Evolutionary conservation across 2,797 vertebrate genomes (phyloP).

Genomic region (Phataginus tricuspis): DNA sequence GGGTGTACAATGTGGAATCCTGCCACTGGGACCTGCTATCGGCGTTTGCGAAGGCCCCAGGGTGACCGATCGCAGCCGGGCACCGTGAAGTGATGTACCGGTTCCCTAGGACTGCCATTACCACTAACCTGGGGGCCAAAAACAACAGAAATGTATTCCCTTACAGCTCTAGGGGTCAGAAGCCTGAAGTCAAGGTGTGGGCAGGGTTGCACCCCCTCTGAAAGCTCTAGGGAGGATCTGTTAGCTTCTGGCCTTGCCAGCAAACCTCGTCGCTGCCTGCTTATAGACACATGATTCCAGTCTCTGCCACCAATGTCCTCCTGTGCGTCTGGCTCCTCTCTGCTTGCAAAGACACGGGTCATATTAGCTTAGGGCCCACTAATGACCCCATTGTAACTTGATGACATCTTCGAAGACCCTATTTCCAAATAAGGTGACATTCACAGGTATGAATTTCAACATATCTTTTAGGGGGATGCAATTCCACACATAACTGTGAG

Average conservation of each 20-base stretch:
- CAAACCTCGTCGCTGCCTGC: not conserved
- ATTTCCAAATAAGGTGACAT: not conserved
- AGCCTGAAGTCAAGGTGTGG: not conserved
- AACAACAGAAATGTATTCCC: not conserved
- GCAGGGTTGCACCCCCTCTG: rapidly evolving
- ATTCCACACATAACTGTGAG: not conserved
- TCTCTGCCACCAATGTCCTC: not conserved
- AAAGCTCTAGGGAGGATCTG: not conserved
- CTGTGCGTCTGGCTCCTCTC: not conserved
- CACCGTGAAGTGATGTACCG: rapidly evolving
- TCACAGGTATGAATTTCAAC: not conserved
- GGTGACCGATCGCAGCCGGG: not conserved
- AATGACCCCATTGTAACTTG: not conserved
- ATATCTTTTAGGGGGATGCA: not conserved
- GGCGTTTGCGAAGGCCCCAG: not conserved
- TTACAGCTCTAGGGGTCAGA: not conserved
- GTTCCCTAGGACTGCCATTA: no score
- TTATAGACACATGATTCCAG: rapidly evolving
- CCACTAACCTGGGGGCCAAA: not conserved
- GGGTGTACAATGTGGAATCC: rapidly evolving
- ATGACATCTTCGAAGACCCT: not conserved
- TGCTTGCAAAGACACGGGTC: not conserved
- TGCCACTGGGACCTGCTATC: rapidly evolving
- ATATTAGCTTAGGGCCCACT: not conserved
- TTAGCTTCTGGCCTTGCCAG: rapidly evolving